Conservation (phyloP, 2,888 invertebrate genomes). For the Cancer borealis region DNA sequence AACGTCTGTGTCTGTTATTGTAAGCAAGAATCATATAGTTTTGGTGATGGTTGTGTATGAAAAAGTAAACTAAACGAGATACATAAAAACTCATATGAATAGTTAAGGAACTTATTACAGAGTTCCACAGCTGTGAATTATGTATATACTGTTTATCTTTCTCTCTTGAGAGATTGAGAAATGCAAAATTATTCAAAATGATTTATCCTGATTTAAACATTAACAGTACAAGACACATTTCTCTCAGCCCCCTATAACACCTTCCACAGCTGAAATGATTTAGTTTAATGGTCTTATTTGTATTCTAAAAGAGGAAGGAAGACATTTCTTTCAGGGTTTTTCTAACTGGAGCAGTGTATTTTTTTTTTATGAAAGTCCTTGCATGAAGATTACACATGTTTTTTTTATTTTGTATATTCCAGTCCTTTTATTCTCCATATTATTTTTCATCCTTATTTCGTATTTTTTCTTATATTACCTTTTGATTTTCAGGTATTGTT, state of each 20-base stretch:
- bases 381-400: too few species aligned
- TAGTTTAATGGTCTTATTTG: too few species aligned
- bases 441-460: background rate
- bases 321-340: too few species aligned
- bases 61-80: background rate
- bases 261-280: too few species aligned
- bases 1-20: background rate
- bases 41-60: background rate
- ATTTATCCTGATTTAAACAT: too few species aligned
- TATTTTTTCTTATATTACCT: background rate
- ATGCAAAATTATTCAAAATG: background rate
- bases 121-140: background rate
- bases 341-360: too few species aligned
- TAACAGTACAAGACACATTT: too few species aligned
- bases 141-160: background rate
- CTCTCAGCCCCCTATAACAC: background rate
- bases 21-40: background rate
- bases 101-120: background rate
- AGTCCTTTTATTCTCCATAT: background rate
- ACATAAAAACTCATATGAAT: background rate
- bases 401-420: background rate
- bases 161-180: background rate
- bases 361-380: too few species aligned
- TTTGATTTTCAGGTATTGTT: conserved; percentile 85
- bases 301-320: too few species aligned